Conservation (phyloP, 2,797 vertebrate genomes). For the Pygocentrus nattereri region DNA sequence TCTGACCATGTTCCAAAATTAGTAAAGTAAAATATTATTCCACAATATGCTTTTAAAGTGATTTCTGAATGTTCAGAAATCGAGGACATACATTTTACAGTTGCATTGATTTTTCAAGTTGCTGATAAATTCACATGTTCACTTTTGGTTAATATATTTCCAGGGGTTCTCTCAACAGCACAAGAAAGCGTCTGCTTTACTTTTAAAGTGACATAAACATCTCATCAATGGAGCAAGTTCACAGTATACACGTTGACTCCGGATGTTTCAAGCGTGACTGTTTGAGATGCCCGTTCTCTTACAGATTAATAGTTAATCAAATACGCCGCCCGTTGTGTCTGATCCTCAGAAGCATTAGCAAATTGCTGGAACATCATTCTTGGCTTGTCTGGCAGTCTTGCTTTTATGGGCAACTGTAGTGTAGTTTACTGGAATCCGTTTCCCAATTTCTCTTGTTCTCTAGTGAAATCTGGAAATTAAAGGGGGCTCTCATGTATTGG, state of each 20-base stretch:
- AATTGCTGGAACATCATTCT: conserved; percentile 38
- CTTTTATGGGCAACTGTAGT: conserved; percentile 36
- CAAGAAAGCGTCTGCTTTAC: conserved; percentile 7
- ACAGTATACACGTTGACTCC: not conserved
- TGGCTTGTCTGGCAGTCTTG: conserved; percentile 28
- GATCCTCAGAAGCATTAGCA: conserved; percentile 46
- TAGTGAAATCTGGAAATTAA: conserved; percentile 41
- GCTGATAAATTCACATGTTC: conserved; percentile 33
- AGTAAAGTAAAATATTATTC: conserved; percentile 7
- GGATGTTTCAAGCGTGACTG: conserved; percentile 6
- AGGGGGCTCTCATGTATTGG: conserved; percentile 42
- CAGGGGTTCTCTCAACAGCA: conserved; percentile 4
- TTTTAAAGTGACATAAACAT: conserved; percentile 10
- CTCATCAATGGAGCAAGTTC: not conserved
- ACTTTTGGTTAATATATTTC: conserved; percentile 26
- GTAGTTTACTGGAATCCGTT: conserved; percentile 38
- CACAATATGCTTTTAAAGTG: not conserved
- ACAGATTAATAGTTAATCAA: conserved; percentile 46
- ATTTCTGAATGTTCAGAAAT: conserved; percentile 26
- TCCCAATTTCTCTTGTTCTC: conserved; percentile 37
- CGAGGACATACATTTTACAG: conserved; percentile 22
- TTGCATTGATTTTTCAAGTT: conserved; percentile 35
- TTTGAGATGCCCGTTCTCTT: conserved; percentile 32
- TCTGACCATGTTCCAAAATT: conserved; percentile 20
- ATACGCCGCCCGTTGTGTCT: conserved; percentile 46